These are phyloP conservation scores for Struthio camelus DNA, from an alignment of 2,113 vertebrate species.

Conservation along the genomic window DNA sequence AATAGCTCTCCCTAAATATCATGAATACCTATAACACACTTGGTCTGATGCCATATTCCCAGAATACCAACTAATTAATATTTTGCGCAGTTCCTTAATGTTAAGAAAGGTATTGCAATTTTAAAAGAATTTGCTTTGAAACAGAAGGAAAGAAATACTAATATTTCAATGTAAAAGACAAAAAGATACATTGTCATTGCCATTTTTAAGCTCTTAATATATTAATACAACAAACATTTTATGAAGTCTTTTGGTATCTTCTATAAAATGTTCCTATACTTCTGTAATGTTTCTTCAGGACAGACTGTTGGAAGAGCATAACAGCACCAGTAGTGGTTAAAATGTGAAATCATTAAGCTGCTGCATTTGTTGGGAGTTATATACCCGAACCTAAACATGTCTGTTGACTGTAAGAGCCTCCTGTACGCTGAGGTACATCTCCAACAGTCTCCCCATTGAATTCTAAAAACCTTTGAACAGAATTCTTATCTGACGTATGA, in stretches of 20 bases:
- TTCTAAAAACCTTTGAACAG: background rate
- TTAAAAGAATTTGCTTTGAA: background rate
- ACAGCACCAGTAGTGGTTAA: background rate
- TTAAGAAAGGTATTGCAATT: background rate
- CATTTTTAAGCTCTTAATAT: background rate
- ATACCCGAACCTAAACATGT: background rate
- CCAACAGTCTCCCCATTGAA: background rate
- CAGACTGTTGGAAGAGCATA: background rate
- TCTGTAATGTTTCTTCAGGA: background rate
- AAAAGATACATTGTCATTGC: rapidly evolving
- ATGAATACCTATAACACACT: background rate
- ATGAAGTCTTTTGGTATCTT: background rate
- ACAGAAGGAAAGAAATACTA: background rate
- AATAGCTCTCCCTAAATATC: background rate
- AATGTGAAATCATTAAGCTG: background rate
- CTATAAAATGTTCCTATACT: background rate
- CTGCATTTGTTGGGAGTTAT: background rate
- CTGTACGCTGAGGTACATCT: background rate
- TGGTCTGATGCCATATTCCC: background rate
- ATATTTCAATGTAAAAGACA: background rate
- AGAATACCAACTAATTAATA: background rate
- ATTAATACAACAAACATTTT: background rate
- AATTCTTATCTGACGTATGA: background rate
- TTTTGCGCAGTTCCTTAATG: background rate
- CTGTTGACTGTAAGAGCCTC: background rate